Evolutionary conservation across 92 coral and sea anemone genomes (phyloP).

Genomic region (Porites divaricata): DNA sequence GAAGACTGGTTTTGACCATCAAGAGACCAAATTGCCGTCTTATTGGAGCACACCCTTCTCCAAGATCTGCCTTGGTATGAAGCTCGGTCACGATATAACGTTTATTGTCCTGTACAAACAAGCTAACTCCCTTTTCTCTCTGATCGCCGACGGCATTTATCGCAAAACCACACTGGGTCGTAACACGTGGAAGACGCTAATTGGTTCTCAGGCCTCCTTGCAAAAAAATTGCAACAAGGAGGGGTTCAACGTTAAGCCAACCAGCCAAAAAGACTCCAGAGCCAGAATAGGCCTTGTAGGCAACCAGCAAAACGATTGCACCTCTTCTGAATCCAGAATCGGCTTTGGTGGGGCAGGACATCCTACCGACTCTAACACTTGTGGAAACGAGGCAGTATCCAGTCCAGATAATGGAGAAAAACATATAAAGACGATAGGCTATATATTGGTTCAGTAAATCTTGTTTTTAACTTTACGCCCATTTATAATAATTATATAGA

Average conservation of each 20-base stretch:
- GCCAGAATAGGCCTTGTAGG: not conserved
- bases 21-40: constrained; percentile 29
- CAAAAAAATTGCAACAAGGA: not conserved
- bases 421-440: not conserved
- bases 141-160: constrained; percentile 31
- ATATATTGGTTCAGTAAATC: too few relatives aligned
- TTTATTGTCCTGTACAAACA: not conserved
- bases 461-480: too few relatives aligned
- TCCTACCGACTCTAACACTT: not conserved
- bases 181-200: constrained; percentile 29
- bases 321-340: not conserved
- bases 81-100: not conserved
- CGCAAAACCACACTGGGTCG: constrained; percentile 40
- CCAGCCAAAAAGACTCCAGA: not conserved
- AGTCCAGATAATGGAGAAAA: not conserved
- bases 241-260: not conserved
- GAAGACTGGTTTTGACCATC: constrained; percentile 18
- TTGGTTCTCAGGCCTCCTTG: constrained; percentile 9
- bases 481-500: too few relatives aligned
- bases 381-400: not conserved
- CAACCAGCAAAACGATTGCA: not conserved
- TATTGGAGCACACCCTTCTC: constrained; percentile 46
- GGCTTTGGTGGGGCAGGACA: not conserved
- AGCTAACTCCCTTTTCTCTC: constrained; percentile 29
- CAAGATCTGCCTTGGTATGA: constrained; percentile 50